Conservation (phyloP, 2,888 invertebrate genomes). For the Eubasilissa splendida region DNA sequence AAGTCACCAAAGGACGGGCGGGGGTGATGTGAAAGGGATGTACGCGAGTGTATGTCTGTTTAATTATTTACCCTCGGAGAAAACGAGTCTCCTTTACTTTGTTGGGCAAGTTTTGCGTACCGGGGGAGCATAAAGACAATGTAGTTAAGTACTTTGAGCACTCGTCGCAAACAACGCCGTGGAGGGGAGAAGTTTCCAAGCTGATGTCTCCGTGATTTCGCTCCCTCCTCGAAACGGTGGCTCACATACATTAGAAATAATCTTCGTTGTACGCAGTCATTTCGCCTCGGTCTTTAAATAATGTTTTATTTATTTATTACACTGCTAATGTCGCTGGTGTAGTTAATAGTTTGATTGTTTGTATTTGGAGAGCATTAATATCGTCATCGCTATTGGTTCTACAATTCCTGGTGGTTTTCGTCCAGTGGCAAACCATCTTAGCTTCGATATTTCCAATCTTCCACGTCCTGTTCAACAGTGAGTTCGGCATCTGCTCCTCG, state of each 20-base stretch:
- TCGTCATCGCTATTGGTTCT: too few relatives aligned
- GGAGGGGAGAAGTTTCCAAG: conserved; percentile 33
- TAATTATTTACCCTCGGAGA: conserved; percentile 46
- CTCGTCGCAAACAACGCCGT: conserved; percentile 36
- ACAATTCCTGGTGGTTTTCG: too few relatives aligned
- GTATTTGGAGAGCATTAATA: too few relatives aligned
- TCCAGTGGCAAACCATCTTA: too few relatives aligned
- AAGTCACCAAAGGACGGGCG: conserved; percentile 26
- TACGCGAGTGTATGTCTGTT: conserved; percentile 20
- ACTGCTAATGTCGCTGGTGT: too few relatives aligned
- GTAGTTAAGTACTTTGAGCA: conserved; percentile 40
- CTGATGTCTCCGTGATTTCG: conserved; percentile 43
- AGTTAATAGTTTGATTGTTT: too few relatives aligned
- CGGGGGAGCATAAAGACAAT: conserved; percentile 44
- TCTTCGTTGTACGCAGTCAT: background rate
- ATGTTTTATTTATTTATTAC: too few relatives aligned
- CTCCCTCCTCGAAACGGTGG: conserved; percentile 35
- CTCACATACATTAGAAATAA: conserved; percentile 30
- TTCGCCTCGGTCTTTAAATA: too few relatives aligned
- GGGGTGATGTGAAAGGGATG: conserved; percentile 23
- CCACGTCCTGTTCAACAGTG: too few relatives aligned
- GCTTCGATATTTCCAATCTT: too few relatives aligned
- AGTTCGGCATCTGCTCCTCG: too few relatives aligned
- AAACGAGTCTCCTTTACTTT: conserved; percentile 37
- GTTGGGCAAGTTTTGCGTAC: conserved; percentile 37